Conservation (phyloP, 2,797 vertebrate species). For the Thripadectes ignobilis region DNA sequence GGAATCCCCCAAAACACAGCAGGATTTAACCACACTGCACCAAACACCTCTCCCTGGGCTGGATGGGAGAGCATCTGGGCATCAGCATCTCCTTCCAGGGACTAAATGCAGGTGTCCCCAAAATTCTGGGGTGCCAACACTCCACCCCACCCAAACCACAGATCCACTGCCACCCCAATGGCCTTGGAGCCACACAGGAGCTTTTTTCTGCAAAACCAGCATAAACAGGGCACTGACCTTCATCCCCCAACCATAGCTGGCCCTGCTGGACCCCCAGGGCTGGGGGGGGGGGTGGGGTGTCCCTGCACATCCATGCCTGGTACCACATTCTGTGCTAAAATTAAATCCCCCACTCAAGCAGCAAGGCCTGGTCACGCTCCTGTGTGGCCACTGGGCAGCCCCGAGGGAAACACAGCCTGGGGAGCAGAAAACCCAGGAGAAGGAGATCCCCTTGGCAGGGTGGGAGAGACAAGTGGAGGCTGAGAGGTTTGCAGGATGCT, state of each 20-base stretch:
- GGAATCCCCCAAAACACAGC: not conserved
- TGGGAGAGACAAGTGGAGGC: rapidly evolving
- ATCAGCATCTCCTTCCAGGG: not conserved
- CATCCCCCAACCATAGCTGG: not conserved
- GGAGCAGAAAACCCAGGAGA: not conserved
- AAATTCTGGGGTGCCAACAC: not conserved
- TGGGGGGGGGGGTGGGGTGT: too few species aligned
- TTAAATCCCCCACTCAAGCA: not conserved
- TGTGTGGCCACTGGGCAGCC: rapidly evolving
- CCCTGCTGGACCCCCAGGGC: not conserved
- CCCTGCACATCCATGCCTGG: not conserved
- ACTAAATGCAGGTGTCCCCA: rapidly evolving
- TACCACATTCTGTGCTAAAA: not conserved
- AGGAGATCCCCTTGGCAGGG: not conserved
- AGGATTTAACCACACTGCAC: not conserved
- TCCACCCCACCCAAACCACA: rapidly evolving
- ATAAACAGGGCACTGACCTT: rapidly evolving
- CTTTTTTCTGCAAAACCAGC: not conserved
- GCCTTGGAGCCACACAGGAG: not conserved
- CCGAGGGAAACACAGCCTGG: rapidly evolving
- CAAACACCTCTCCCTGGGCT: not conserved
- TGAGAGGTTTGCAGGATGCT: not conserved
- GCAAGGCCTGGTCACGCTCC: rapidly evolving
- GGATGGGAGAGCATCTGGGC: not conserved
- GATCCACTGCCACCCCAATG: not conserved